These are phyloP conservation scores for Apodemia mormo DNA, from an alignment of 2,888 invertebrate species.

Conservation along the genomic window DNA sequence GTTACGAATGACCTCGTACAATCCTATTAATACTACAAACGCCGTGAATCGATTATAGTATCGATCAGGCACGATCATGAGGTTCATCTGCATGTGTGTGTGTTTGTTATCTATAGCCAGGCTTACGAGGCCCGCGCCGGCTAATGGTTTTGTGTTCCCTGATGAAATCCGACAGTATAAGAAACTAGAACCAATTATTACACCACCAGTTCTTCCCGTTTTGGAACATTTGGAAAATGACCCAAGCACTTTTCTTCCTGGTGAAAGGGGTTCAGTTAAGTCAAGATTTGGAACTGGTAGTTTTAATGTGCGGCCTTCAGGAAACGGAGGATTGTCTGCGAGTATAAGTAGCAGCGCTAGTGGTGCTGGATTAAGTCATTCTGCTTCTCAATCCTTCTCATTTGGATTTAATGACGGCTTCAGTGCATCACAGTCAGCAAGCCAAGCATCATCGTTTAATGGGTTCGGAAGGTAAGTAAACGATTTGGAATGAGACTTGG, in stretches of 20 bases:
- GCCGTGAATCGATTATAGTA: conserved; percentile 61
- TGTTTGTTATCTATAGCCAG: conserved; percentile 15
- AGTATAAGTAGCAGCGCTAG: conserved; percentile 71
- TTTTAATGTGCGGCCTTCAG: conserved; percentile 67
- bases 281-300: conserved; percentile 67
- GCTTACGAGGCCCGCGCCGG: conserved; percentile 53
- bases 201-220: conserved; percentile 74
- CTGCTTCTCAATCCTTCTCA: conserved; percentile 73
- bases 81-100: conserved; percentile 57
- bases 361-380: conserved; percentile 67
- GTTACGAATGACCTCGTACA: conserved; percentile 64
- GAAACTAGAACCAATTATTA: conserved; percentile 70
- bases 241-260: conserved; percentile 70
- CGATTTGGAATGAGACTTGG: not conserved
- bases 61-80: conserved; percentile 64
- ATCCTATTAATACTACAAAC: conserved; percentile 79
- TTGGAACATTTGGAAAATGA: conserved; percentile 76
- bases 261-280: conserved; percentile 51
- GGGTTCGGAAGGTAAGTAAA: conserved; percentile 71
- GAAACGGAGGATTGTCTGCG: conserved; percentile 66
- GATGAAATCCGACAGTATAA: conserved; percentile 59
- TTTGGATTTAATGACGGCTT: conserved; percentile 77
- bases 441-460: conserved; percentile 72
- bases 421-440: conserved; percentile 75
- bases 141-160: conserved; percentile 65